Percentiles rank a stretch among this genome's conserved stretches.
phyloP scores from a whole-genome alignment of 2,888 invertebrate species.

The Cantharis lateralis region DNA sequence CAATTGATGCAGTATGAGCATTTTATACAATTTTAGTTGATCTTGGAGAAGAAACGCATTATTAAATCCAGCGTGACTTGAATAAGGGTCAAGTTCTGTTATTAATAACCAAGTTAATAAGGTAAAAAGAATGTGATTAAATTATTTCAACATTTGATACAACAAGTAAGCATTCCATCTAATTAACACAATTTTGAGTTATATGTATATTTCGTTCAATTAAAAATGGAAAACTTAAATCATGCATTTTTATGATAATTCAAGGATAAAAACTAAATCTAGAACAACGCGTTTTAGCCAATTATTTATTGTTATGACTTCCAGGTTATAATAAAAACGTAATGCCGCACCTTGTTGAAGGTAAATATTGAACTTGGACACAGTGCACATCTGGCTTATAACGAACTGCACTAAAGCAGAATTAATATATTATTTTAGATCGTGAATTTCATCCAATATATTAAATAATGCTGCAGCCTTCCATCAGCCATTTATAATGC shows the following conservation, averaged over 20 bases:
- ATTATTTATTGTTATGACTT: slow-evolving; percentile 29
- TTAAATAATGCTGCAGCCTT: background rate
- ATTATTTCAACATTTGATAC: background rate
- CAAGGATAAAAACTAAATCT: slow-evolving; percentile 20
- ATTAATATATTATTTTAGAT: background rate
- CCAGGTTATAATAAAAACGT: slow-evolving; percentile 20
- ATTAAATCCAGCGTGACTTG: no score
- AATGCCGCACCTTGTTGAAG: slow-evolving; percentile 19
- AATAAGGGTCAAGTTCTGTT: no score
- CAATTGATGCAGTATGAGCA: no score
- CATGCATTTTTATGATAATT: slow-evolving; percentile 13
- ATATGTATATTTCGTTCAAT: background rate
- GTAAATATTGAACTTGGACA: slow-evolving; percentile 10
- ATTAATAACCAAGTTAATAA: background rate
- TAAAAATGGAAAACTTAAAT: background rate
- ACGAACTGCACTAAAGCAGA: background rate
- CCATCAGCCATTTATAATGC: background rate
- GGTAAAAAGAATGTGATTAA: background rate
- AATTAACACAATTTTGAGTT: background rate
- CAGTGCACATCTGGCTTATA: background rate
- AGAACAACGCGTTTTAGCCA: slow-evolving; percentile 25
- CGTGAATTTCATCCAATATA: background rate
- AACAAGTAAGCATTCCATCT: background rate
- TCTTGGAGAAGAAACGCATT: background rate
- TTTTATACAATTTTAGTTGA: background rate